Evolutionary conservation across 2,888 invertebrate genomes (phyloP).

Genomic region (Ophion obscuratus): DNA sequence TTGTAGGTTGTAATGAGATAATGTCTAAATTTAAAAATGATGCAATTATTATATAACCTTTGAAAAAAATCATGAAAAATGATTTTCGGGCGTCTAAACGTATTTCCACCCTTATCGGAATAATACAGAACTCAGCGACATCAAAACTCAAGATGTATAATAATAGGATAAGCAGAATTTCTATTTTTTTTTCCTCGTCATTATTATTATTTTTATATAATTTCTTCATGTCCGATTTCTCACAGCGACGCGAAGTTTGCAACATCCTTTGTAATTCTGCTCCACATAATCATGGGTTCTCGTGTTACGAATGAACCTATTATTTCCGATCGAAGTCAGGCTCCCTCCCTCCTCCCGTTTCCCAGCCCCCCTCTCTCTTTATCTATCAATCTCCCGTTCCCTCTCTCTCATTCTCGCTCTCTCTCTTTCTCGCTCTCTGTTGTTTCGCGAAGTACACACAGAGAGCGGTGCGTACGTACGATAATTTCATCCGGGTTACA

Average conservation of each 20-base stretch:
- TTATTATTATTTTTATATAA: conserved; percentile 14
- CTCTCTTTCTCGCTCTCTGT: background rate
- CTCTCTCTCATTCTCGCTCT: background rate
- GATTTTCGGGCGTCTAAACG: too few species aligned
- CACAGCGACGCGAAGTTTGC: conserved; percentile 1
- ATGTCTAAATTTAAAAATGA: too few species aligned
- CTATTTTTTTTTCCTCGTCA: conserved; percentile 27
- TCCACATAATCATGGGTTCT: conserved; percentile 23
- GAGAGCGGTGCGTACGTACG: background rate
- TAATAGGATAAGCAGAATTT: conserved; percentile 1
- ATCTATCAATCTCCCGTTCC: background rate
- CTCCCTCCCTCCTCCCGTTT: conserved; percentile 4
- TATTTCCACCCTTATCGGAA: background rate
- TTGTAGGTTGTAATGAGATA: too few species aligned
- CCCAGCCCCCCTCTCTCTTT: background rate
- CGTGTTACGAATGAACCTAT: conserved; percentile 38
- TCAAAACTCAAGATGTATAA: background rate
- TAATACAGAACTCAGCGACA: background rate
- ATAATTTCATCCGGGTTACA: conserved; percentile 12
- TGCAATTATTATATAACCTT: too few species aligned
- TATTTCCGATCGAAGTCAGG: conserved; percentile 31
- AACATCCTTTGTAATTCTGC: conserved; percentile 47
- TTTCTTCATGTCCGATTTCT: conserved; percentile 18
- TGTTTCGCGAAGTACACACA: background rate
- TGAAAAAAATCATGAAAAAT: too few species aligned